Conservation (phyloP, 2,797 vertebrate genomes). For the Melanotaenia trifasciata region DNA sequence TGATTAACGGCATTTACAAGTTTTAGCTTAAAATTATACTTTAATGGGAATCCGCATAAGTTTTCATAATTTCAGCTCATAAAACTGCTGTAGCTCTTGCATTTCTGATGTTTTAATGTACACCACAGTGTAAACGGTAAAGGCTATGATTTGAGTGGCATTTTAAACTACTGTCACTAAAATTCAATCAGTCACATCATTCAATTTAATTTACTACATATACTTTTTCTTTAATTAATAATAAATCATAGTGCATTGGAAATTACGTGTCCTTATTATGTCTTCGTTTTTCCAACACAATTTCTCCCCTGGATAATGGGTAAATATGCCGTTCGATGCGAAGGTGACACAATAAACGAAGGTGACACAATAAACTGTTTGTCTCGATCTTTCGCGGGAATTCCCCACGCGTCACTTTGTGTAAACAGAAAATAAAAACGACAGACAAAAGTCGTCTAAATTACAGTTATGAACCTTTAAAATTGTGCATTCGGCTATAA, state of each 20-base stretch:
- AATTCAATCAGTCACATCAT: background rate
- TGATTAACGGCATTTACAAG: background rate
- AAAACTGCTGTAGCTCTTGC: background rate
- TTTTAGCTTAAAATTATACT: no score
- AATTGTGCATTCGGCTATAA: background rate
- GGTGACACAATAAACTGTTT: background rate
- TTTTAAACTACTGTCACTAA: background rate
- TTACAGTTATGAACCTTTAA: accelerated
- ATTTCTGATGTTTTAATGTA: background rate
- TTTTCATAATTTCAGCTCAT: background rate
- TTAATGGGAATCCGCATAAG: background rate
- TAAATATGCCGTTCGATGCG: background rate
- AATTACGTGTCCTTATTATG: background rate
- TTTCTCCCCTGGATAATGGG: no score
- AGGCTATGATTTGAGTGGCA: background rate
- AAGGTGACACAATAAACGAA: no score
- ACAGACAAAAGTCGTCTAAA: background rate
- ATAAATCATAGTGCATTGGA: no score
- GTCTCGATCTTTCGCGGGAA: conserved; percentile 37
- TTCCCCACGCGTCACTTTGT: conserved; percentile 46
- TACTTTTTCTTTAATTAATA: no score
- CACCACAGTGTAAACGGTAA: background rate
- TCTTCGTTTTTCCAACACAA: background rate
- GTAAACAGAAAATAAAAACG: conserved; percentile 9
- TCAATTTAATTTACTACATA: no score